A percentile compares a stretch with the other conserved stretches of the same genome.
Conservation (phyloP, 2,888 invertebrate genomes). For the Phlogophora meticulosa region DNA sequence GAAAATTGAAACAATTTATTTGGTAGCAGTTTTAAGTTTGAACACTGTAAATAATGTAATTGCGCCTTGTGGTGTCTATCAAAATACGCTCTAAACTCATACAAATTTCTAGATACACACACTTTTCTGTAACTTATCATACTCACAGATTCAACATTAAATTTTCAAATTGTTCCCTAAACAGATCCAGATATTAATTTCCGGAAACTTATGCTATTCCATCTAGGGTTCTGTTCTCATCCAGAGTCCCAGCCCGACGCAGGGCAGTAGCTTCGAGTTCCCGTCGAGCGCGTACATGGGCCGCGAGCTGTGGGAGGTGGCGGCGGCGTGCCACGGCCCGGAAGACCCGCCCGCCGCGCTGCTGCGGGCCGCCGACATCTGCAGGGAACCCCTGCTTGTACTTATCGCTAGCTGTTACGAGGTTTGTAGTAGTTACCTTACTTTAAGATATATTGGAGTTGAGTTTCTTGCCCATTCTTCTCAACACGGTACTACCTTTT, state of each 20-base stretch:
- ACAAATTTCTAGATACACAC: not conserved
- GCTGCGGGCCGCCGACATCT: constrained; percentile 90
- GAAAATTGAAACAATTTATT: too few species aligned
- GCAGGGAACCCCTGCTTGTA: constrained; percentile 92
- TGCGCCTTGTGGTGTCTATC: too few species aligned
- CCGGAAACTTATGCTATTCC: constrained; percentile 19
- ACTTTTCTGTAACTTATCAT: not conserved
- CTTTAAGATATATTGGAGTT: too few species aligned
- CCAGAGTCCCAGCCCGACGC: constrained; percentile 75
- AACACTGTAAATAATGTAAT: not conserved
- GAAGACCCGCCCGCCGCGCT: constrained; percentile 93
- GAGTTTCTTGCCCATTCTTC: too few species aligned
- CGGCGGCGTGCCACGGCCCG: constrained; percentile 93
- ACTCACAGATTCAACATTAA: not conserved
- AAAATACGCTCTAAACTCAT: not conserved
- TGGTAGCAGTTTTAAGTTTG: too few species aligned
- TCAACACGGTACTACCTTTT: too few species aligned
- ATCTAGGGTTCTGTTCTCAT: constrained; percentile 42
- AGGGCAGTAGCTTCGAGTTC: constrained; percentile 82
- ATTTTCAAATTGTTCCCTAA: not conserved
- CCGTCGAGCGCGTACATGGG: constrained; percentile 83
- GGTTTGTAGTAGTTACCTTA: constrained; percentile 78
- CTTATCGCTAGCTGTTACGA: constrained; percentile 93
- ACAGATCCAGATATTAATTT: not conserved
- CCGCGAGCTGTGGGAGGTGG: constrained; percentile 91